Evolutionary conservation across 2,797 vertebrate species (phyloP).

Genomic region (Numenius phaeopus): DNA sequence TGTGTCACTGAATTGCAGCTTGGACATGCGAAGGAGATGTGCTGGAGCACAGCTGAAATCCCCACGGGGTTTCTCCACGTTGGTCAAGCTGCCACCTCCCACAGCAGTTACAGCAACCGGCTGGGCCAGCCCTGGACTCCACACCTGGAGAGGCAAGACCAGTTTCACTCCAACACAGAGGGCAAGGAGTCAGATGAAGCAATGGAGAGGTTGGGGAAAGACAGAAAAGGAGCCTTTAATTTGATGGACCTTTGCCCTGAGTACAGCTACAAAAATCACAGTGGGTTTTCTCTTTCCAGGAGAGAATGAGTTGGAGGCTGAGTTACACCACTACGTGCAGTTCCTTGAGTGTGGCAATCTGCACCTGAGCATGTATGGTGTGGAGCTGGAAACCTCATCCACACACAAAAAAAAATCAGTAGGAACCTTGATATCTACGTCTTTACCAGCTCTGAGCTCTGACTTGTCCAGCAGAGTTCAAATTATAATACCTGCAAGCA

Average conservation of each 20-base stretch:
- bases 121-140: background rate
- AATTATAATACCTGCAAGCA: background rate
- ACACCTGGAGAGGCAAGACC: background rate
- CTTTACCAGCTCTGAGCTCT: background rate
- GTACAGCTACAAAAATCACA: background rate
- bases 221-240: background rate
- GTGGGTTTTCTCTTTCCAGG: background rate
- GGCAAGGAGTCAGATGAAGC: background rate
- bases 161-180: background rate
- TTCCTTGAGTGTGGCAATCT: background rate
- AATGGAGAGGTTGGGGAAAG: background rate
- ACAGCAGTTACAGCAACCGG: background rate
- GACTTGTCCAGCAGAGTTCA: background rate
- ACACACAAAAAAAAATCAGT: background rate
- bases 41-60: background rate
- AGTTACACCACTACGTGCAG: rapidly evolving
- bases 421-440: background rate
- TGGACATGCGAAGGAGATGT: background rate
- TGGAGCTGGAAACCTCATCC: background rate
- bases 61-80: rapidly evolving
- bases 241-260: background rate
- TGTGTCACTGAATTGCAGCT: background rate
- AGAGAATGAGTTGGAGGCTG: background rate
- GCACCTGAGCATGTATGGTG: rapidly evolving
- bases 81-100: background rate